Evolutionary conservation across 2,797 vertebrate genomes (phyloP), one percentile per base, ranked within the genome.

Genomic region (Falco biarmicus): DNA sequence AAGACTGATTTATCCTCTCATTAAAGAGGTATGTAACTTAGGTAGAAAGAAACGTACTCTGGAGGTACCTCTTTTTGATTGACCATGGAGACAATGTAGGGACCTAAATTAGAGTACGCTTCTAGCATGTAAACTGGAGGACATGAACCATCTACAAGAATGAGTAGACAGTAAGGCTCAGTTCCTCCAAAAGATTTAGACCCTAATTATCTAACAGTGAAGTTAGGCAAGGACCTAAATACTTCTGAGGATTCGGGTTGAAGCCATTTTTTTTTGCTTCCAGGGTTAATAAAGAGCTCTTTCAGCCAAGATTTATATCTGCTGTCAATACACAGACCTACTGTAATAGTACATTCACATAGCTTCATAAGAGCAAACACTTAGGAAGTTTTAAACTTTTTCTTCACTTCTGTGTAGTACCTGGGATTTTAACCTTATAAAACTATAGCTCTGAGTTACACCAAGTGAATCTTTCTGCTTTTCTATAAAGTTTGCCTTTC

Each of bases 341-440:
- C 26, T 61, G 8, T 71, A n/a, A 50, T 24, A 34, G 15, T 53
- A 57, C 8, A 24, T 73, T 85, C 19, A 66, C 0, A 0, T 22
- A 13, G 8, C 7, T 80, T 90, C 21, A 6, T 43, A 47, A 74
- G 3, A 51, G 10, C 2, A 4, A 94, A 56, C 9, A 39, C 4
- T 41, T n/a, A 19, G 0, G 1, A n/a, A 75, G 25, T 68, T 84
- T 32, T 73, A 47, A 80, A 39, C 0, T 1, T 61, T 53, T 73
- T 76, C 25, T 75, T 57, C 51, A 43, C 15, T 66, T 70, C 60
- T 56, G 3, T 60, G 26, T 31, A 66, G 25, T 48, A 57, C 8
- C 20, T 78, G 31, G n/a, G 20, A 81, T 56, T 81, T n/a, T 70
- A 83, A 69, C 3, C 7, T 45, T 68, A 61, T 24, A 45, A 70